Evolutionary conservation across 2,113 vertebrate species (phyloP).

Genomic region (Oryctolagus cuniculus): mOryCun1.1 NC_091449.1:34446501-34447000

Average conservation of each 20-base stretch:
- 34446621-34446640: background rate
- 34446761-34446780: background rate
- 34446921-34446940: too few relatives aligned
- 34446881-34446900: too few relatives aligned
- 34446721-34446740: accelerated
- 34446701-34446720: background rate
- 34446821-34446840: too few relatives aligned
- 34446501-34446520: background rate
- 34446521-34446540: background rate
- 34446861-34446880: too few relatives aligned
- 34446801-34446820: background rate
- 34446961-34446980: too few relatives aligned
- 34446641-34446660: background rate
- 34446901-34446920: too few relatives aligned
- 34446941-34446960: too few relatives aligned
- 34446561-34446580: background rate
- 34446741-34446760: accelerated
- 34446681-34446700: background rate
- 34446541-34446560: background rate
- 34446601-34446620: background rate
- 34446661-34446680: background rate
- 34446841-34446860: too few relatives aligned
- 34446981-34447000: too few relatives aligned
- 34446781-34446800: background rate
- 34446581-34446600: background rate